These are phyloP conservation scores for Helostoma temminkii DNA, from an alignment of 2,797 vertebrate species.

Conservation along the genomic window DNA sequence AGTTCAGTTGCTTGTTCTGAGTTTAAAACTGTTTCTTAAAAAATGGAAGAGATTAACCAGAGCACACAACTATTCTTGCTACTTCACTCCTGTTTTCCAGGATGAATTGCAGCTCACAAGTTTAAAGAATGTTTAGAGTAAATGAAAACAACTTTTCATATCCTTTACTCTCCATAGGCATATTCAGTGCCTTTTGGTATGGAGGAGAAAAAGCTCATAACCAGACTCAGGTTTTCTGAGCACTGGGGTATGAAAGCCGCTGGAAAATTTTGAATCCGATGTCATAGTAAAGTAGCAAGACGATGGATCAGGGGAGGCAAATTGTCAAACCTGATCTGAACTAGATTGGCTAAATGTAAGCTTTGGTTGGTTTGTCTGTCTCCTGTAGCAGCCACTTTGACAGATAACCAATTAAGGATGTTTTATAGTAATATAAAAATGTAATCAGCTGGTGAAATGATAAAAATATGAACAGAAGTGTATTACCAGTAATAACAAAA, in stretches of 20 bases:
- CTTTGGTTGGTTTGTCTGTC: constrained; percentile 30
- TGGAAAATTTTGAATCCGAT: neutral
- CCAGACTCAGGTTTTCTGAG: neutral
- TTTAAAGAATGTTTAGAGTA: neutral
- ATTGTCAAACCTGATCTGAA: neutral
- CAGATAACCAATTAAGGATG: constrained; percentile 33
- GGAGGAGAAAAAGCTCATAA: neutral
- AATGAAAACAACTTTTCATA: neutral
- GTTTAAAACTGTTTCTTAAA: neutral
- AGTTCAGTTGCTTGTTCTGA: constrained; percentile 12
- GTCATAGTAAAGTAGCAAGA: constrained; percentile 19
- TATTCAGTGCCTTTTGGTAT: too few species aligned
- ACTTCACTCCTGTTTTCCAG: constrained; percentile 11
- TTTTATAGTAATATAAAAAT: constrained; percentile 5
- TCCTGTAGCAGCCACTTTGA: constrained; percentile 63
- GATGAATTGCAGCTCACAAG: neutral
- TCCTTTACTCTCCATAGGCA: neutral
- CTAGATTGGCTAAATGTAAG: neutral
- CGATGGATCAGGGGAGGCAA: neutral
- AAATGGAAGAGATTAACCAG: constrained; percentile 22
- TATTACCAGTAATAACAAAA: neutral
- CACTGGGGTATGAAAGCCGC: neutral
- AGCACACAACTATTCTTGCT: constrained; percentile 14
- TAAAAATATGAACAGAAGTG: neutral
- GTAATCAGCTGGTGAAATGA: neutral